A percentile compares a stretch with the other conserved stretches of the same genome.
Conservation (phyloP, 2,113 vertebrate genomes). For the Elgaria multicarinata region DNA sequence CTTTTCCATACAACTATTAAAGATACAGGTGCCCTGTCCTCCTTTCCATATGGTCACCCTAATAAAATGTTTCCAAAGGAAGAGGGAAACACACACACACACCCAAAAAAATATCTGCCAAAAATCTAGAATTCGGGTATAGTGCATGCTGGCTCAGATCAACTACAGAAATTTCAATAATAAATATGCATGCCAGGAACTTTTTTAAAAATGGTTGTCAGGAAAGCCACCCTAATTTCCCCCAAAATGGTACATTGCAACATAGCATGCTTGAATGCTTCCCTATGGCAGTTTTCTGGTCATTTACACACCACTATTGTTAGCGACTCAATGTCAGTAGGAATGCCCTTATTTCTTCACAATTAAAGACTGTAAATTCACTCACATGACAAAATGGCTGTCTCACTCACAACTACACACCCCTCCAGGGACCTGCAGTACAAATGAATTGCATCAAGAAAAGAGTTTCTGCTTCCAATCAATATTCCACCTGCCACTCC, state of each 20-base stretch:
- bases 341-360: background rate
- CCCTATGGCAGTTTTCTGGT: background rate
- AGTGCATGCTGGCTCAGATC: background rate
- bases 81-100: too few relatives aligned
- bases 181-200: background rate
- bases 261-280: background rate
- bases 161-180: background rate
- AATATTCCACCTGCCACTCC: conserved; percentile 39
- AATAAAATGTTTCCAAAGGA: too few relatives aligned
- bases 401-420: conserved; percentile 19
- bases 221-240: background rate
- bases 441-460: conserved; percentile 37
- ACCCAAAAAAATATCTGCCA: too few relatives aligned
- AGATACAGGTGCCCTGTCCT: too few relatives aligned
- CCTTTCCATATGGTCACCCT: too few relatives aligned
- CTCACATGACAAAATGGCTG: background rate
- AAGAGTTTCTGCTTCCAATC: conserved; percentile 38
- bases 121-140: too few relatives aligned
- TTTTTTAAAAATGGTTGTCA: background rate
- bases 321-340: conserved; percentile 34
- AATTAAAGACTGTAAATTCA: conserved; percentile 49
- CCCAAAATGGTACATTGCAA: background rate
- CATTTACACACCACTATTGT: conserved; percentile 19
- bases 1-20: too few relatives aligned
- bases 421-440: conserved; percentile 2